Conservation (phyloP, 35 echinoderm and acorn worm species). For the Chiridota heheva region DNA sequence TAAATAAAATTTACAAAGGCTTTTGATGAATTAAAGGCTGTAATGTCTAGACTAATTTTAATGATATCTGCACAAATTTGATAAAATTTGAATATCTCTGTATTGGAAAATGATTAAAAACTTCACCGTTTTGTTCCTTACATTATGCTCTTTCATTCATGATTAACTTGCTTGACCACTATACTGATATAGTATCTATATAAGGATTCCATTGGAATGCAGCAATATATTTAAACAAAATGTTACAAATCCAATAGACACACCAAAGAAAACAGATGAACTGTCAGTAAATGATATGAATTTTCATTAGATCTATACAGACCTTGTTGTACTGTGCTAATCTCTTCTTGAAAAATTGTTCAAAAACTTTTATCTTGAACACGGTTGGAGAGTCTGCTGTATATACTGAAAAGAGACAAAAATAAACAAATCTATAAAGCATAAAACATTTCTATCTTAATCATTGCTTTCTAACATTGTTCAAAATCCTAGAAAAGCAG, state of each 20-base stretch:
- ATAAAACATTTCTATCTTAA: background rate
- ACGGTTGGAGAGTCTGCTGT: slow-evolving; percentile 71
- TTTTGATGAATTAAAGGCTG: too few relatives aligned
- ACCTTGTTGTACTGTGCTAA: slow-evolving; percentile 88
- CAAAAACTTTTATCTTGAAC: slow-evolving; percentile 81
- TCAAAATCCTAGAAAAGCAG: background rate
- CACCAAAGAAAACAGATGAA: background rate
- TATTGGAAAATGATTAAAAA: too few relatives aligned
- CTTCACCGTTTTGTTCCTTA: background rate
- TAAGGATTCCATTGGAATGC: background rate
- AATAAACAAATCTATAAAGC: background rate
- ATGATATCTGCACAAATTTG: too few relatives aligned
- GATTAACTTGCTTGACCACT: background rate
- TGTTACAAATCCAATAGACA: background rate
- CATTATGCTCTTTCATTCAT: background rate
- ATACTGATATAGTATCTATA: background rate
- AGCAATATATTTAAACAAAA: background rate
- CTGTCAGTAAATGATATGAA: background rate
- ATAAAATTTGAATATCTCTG: too few relatives aligned
- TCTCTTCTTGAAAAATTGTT: slow-evolving; percentile 73
- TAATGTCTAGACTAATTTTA: too few relatives aligned
- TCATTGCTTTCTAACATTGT: background rate
- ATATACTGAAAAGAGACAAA: slow-evolving; percentile 56
- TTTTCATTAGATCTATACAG: too few relatives aligned
- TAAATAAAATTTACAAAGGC: too few relatives aligned